phyloP scores from a whole-genome alignment of 2,888 invertebrate genomes.

The Branchellion lobata region DNA sequence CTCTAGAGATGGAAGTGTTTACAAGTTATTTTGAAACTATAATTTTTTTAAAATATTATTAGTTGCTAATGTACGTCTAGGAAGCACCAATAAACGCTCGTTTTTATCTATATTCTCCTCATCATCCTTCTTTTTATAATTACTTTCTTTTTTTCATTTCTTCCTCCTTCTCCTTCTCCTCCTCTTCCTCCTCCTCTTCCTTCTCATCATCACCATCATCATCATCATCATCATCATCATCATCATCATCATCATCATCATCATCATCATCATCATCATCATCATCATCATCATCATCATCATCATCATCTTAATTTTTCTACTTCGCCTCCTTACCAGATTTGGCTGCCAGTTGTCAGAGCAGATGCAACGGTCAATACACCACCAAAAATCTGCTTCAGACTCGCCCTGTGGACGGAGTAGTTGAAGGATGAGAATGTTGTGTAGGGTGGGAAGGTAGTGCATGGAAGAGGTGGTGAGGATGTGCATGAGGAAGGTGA shows the following conservation, averaged over 20 bases:
- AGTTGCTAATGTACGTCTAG: no score
- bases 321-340: slow-evolving; percentile 65
- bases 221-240: slow-evolving; percentile 33
- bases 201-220: slow-evolving; percentile 36
- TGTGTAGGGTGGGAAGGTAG: no score
- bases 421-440: not conserved
- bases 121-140: slow-evolving; percentile 25
- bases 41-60: no score
- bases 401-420: slow-evolving; percentile 74
- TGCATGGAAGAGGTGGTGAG: no score
- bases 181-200: not conserved
- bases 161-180: slow-evolving; percentile 1
- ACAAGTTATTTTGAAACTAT: no score
- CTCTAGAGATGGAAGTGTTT: no score
- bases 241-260: slow-evolving; percentile 36
- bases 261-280: slow-evolving; percentile 37
- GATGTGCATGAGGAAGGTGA: no score
- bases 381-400: slow-evolving; percentile 97
- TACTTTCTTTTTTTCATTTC: slow-evolving; percentile 17
- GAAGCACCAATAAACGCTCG: no score
- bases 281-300: slow-evolving; percentile 35
- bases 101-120: slow-evolving; percentile 5
- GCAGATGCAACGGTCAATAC: slow-evolving; percentile 96
- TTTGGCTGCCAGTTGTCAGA: slow-evolving; percentile 93
- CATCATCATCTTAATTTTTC: not conserved